Base-by-base conservation (phyloP, 1,140 invertebrate genomes). In the Mya arenaria region DNA sequence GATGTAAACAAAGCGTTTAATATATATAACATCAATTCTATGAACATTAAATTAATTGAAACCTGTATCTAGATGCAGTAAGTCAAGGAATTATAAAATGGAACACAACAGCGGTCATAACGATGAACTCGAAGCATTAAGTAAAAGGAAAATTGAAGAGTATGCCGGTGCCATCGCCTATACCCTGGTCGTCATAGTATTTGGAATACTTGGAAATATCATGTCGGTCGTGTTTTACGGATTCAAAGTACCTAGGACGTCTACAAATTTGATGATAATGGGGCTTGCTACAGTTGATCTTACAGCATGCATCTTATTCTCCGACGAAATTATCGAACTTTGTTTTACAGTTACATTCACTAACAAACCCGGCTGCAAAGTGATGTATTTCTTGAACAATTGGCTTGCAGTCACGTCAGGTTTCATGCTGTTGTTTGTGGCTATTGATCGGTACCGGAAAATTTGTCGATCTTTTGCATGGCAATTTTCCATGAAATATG, bases 391-490 rank as follows among this genome's bases (percentile, higher is more conserved):
- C 25, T 0, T 52, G n/a, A 78, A 66, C 36, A 63, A 34, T 13
- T 37, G 39, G 19, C 30, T 44, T 28, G 44, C 62, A 0, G 44
- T 78, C 17, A 41, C 74, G 2, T 78, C 74, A 5, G 37, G 37
- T 0, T 15, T 78, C 37, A 19, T 78, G 15, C 37, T 78, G 6
- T 23, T 78, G 3, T 19, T 25, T 0, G 41, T 78, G 5, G 74
- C 74, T 0, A 48, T 66, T 41, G 74, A 78, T 41, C 62, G 74
- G 25, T 66, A 48, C 34, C 23, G 74, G 15, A 78, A 66, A 36
- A 41, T 78, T 6, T 78, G 74, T 25, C 10, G 28, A 34, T 34
- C 74, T 5, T 65, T 65, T 19, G 30, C n/a, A 19, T 78, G 60
- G 62, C 74, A 78, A 15, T 25, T 78, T 19, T 65, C 74, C 4